Evolutionary conservation across 1,140 invertebrate species (phyloP).

Genomic region (Lepidurus arcticus): DNA sequence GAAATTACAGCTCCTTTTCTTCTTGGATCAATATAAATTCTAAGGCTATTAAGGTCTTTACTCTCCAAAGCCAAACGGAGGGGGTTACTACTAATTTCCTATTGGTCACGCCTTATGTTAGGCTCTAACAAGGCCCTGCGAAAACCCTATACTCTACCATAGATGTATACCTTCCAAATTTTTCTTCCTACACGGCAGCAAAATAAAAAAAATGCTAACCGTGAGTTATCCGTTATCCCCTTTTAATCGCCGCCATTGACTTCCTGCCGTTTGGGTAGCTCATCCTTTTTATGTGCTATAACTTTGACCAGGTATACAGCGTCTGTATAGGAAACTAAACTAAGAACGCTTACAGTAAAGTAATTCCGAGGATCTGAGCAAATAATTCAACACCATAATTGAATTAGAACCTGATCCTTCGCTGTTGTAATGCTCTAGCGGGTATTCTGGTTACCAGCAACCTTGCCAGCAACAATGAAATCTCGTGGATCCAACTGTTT

Average conservation of each 20-base stretch:
- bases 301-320: neutral
- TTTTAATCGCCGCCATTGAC: neutral
- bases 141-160: too few relatives aligned
- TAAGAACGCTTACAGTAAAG: neutral
- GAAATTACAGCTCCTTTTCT: neutral
- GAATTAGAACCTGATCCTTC: neutral
- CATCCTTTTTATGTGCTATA: neutral
- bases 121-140: neutral
- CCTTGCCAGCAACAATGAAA: neutral
- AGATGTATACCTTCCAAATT: too few relatives aligned
- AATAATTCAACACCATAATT: too few relatives aligned
- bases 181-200: neutral
- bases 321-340: neutral
- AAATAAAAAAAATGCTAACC: neutral
- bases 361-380: too few relatives aligned
- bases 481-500: neutral
- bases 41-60: conserved; percentile 11
- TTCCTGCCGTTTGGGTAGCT: neutral
- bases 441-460: neutral
- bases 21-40: conserved; percentile 12
- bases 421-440: neutral
- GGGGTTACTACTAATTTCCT: neutral
- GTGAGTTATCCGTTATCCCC: neutral
- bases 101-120: neutral
- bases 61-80: neutral